Conservation (phyloP, 2,888 invertebrate species). For the Marronus borbonicus region DNA sequence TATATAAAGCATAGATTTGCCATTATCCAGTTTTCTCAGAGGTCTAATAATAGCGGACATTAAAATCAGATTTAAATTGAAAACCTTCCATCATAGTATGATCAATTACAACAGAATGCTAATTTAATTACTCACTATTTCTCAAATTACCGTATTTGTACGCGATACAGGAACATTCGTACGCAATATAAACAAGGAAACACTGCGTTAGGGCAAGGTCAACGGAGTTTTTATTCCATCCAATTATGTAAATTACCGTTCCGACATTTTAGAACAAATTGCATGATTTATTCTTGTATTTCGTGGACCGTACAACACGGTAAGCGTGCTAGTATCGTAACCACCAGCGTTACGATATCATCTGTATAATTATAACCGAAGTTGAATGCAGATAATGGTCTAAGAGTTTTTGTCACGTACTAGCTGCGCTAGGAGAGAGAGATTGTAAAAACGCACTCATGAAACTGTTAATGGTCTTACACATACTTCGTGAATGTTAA, state of each 20-base stretch:
- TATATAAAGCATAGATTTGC: too few relatives aligned
- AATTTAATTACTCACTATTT: too few relatives aligned
- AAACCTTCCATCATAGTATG: too few relatives aligned
- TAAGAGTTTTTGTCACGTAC: conserved; percentile 58
- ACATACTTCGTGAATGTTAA: conserved; percentile 68
- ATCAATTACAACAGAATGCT: not conserved
- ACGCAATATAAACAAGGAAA: conserved; percentile 16
- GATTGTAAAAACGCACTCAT: conserved; percentile 66
- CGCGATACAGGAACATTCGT: not conserved
- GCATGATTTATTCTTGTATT: conserved; percentile 28
- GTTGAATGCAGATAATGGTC: conserved; percentile 55
- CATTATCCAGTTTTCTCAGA: too few relatives aligned
- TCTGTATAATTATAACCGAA: conserved; percentile 55
- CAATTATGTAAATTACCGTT: conserved; percentile 27
- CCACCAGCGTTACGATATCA: conserved; percentile 43
- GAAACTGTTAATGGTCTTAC: conserved; percentile 67
- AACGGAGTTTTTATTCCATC: conserved; percentile 26
- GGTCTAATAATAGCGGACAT: too few relatives aligned
- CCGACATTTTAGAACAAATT: conserved; percentile 28
- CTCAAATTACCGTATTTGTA: not conserved
- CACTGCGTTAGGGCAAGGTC: conserved; percentile 4
- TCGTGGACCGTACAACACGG: not conserved
- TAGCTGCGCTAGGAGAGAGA: conserved; percentile 43
- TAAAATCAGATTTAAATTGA: too few relatives aligned
- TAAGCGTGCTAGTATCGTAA: not conserved